Base-by-base conservation (phyloP, 2,113 vertebrate genomes). In the Pelecanus crispus region DNA sequence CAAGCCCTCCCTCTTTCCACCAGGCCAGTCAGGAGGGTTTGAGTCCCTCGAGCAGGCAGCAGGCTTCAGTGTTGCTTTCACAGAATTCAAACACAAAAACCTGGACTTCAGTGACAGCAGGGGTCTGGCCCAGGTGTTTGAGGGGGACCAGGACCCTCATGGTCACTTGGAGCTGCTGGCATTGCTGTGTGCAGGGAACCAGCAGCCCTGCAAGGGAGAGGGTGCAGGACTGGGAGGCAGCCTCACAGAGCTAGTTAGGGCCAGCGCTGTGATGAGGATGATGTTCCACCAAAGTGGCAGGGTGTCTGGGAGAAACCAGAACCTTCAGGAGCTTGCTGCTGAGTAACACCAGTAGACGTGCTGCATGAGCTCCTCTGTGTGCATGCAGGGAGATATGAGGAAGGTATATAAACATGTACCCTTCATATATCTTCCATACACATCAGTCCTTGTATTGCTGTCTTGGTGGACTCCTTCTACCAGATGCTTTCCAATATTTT, bases 111-210 rank as follows among this genome's bases (percentile, higher is more conserved):
- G 4, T 58, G 34, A 44, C 72, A 85, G 20, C 7, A 68, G 16
- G 16, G 12, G 24, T 68, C 18, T 29, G 10, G 11, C 17, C 22
- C 10, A 34, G 20, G 29, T 42, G 3, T 58, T 8, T 86, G 36
- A 58, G 13, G 13, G 18, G 10, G 11, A 45, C 50, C 13, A 29
- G 71, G 26, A 74, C 10, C 14, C 29, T 71, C 20, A 38, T 0
- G 0, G 16, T 53, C 65, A 44, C 32, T 55, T 59, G 40, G 47
- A 78, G 52, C 9, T 86, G 42, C 20, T 92, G 59, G 17, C 50
- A 16, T 24, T 0, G 1, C 9, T 1, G 1, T 0, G 2, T 21
- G 14, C 1, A 2, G 13, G 20, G 8, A 68, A 85, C 59, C 10
- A 52, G 7, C 29, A 66, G 19, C 13, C 42, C 22, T 81, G 9